Evolutionary conservation across 2,888 invertebrate genomes (phyloP), one percentile per base, ranked within the genome.

Genomic region (Athripsodes cinereus): DNA sequence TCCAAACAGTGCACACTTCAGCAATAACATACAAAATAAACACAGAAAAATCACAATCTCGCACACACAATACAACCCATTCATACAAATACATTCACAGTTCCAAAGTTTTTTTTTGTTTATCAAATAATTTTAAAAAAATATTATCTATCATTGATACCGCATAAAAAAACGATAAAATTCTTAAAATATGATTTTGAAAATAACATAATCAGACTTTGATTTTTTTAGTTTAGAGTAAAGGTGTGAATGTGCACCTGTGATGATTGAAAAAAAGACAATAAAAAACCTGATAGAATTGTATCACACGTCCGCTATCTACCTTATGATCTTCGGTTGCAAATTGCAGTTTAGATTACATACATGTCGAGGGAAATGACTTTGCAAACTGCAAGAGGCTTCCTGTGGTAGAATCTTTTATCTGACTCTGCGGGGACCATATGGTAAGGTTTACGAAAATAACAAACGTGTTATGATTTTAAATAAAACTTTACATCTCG

Each of bases 281-380:
- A 40, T 40, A 40, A n/a, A 40, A 40, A 40, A 40, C 3, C 13
- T 16, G 16, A 40, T 40, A 3, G 16, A 40, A 40, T 13, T 40
- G 40, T 40, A 40, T 40, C 40, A 40, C 40, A 13, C 40, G 40
- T 16, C 16, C 5, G 40, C 13, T 40, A 40, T 40, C 40, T 40
- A 16, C 19, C 21, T 31, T 35, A 19, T 21, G 19, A 57, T 57
- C 52, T 31, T 19, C 31, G 52, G 19, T 20, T 16, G 47, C 46
- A 57, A 57, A 57, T 57, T 57, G 57, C 52, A 57, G 57, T 57
- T 47, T 57, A 52, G 19, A 52, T 57, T 57, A 52, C 57, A 20
- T 46, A 52, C 13, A 16, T 10, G 26, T 6, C 26, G 40, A 40
- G 40, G 57, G 57, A 57, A 57, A 35, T 57, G 57, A 57, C 57